Evolutionary conservation across 2,113 vertebrate species (phyloP).

Genomic region (Peucedramus taeniatus): DNA sequence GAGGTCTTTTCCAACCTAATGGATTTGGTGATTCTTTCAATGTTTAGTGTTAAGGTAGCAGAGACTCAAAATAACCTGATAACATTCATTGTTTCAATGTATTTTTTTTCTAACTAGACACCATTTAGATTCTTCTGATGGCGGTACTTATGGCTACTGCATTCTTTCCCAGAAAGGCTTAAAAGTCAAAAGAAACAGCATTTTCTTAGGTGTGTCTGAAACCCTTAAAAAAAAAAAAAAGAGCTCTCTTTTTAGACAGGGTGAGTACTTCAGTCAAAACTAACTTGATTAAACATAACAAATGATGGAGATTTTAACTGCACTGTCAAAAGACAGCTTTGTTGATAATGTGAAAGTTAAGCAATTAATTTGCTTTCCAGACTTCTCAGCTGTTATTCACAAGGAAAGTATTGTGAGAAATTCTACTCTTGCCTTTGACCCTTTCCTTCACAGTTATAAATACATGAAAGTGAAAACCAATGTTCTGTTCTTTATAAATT

Average conservation of each 20-base stretch:
- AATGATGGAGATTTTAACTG: neutral
- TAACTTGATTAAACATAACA: neutral
- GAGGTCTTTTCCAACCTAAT: neutral
- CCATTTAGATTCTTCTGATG: neutral
- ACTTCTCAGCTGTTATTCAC: conserved; percentile 27
- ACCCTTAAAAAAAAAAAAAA: neutral
- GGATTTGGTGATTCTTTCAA: neutral
- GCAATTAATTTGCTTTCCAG: conserved; percentile 25
- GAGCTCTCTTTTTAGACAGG: neutral
- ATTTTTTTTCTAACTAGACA: neutral
- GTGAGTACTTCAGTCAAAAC: neutral
- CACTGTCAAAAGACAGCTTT: neutral
- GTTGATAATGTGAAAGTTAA: neutral
- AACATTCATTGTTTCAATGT: neutral
- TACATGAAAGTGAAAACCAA: neutral
- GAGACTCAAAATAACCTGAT: neutral
- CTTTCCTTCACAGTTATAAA: neutral
- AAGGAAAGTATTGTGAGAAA: conserved; percentile 14
- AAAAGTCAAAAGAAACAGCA: neutral
- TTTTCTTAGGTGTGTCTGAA: neutral
- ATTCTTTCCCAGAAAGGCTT: neutral
- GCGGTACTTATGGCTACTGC: neutral
- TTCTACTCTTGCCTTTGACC: neutral
- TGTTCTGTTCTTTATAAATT: neutral
- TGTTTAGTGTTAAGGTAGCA: neutral